phyloP scores from a whole-genome alignment of 53 echinoderm and acorn worm genomes.

The Echinometra lucunter region DNA sequence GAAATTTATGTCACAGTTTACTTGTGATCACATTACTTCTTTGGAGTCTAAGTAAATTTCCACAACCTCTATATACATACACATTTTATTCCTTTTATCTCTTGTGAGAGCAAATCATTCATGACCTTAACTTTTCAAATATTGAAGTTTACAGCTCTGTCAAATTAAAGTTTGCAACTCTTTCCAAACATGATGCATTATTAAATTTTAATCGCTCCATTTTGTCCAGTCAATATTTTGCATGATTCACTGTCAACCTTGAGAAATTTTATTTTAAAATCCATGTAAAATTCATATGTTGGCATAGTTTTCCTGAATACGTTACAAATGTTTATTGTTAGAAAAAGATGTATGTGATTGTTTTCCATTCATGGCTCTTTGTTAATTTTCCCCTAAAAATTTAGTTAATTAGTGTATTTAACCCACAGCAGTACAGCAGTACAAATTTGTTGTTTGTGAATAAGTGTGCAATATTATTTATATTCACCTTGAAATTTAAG shows the following conservation, averaged over 20 bases:
- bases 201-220: not conserved
- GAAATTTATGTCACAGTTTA: not conserved
- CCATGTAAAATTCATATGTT: no score
- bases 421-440: no score
- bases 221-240: not conserved
- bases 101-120: no score
- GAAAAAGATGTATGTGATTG: not conserved
- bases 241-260: not conserved
- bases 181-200: not conserved
- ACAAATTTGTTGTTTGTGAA: no score
- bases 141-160: not conserved
- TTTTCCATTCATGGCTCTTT: not conserved
- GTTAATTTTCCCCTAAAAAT: not conserved
- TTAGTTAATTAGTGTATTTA: no score
- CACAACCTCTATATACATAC: not conserved
- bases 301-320: no score
- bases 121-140: no score
- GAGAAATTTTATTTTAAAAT: not conserved
- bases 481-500: no score
- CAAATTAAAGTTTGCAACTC: not conserved
- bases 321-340: not conserved
- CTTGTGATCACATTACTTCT: not conserved
- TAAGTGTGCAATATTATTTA: no score
- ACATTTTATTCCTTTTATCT: not conserved
- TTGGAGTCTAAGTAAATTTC: not conserved